Evolutionary conservation across 2,888 invertebrate species (phyloP).

Genomic region (Leucophora obtusa): DNA sequence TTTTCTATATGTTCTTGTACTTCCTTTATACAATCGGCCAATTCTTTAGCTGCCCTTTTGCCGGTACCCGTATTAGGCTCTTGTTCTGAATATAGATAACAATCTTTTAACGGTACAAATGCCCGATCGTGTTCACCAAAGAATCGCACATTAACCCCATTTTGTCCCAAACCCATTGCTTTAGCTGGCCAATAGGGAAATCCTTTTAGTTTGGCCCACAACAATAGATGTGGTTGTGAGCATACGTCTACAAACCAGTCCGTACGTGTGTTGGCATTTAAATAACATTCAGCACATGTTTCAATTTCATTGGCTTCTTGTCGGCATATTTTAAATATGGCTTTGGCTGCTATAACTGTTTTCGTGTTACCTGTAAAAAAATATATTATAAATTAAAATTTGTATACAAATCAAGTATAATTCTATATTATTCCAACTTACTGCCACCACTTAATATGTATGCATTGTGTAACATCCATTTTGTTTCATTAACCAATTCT

Average conservation of each 20-base stretch:
- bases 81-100: slow-evolving; percentile 89
- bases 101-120: slow-evolving; percentile 91
- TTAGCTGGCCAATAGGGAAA: slow-evolving; percentile 99
- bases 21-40: slow-evolving; percentile 84
- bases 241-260: slow-evolving; percentile 97
- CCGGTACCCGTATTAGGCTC: slow-evolving; percentile 82
- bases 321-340: slow-evolving; percentile 89
- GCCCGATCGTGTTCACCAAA: slow-evolving; percentile 97
- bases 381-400: too few species aligned
- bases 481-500: slow-evolving; percentile 92
- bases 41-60: slow-evolving; percentile 78
- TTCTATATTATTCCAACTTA: slow-evolving; percentile 78
- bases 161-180: slow-evolving; percentile 85
- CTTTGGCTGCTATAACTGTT: slow-evolving; percentile 87
- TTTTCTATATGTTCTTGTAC: slow-evolving; percentile 87
- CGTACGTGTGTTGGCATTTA: slow-evolving; percentile 88
- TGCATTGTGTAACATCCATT: slow-evolving; percentile 96
- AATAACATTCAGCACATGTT: slow-evolving; percentile 95
- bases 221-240: slow-evolving; percentile 90
- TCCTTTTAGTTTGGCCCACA: slow-evolving; percentile 98
- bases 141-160: slow-evolving; percentile 92
- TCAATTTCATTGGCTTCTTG: slow-evolving; percentile 95
- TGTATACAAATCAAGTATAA: too few species aligned
- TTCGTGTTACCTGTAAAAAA: slow-evolving; percentile 85
- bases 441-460: slow-evolving; percentile 94